phyloP scores from a whole-genome alignment of 2,113 vertebrate species.

The Ochotona princeps region DNA sequence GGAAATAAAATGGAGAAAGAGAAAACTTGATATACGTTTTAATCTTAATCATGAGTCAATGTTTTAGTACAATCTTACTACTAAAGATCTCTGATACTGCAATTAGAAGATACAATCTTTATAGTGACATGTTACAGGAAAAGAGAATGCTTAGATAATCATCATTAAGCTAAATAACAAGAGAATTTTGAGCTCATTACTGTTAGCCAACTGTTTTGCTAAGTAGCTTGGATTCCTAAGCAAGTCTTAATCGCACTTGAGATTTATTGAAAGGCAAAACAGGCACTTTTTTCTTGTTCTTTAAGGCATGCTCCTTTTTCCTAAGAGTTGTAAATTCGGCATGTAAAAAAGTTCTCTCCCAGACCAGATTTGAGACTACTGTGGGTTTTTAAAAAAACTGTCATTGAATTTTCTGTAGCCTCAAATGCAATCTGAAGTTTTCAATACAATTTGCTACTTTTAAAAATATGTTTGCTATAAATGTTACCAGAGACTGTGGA shows the following conservation, averaged over 20 bases:
- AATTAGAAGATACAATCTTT: not conserved
- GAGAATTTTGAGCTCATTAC: not conserved
- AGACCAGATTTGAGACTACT: not conserved
- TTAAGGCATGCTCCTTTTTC: not conserved
- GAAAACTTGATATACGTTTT: not conserved
- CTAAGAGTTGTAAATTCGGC: not conserved
- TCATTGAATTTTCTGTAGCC: not conserved
- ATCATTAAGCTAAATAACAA: not conserved
- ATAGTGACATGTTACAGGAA: not conserved
- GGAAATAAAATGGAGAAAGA: not conserved
- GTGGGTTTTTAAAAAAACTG: not conserved
- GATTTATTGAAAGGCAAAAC: not conserved
- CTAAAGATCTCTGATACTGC: not conserved
- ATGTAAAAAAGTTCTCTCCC: not conserved
- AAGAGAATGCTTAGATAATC: not conserved
- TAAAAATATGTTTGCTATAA: not conserved
- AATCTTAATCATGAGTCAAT: not conserved
- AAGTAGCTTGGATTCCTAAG: not conserved
- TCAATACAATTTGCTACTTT: not conserved
- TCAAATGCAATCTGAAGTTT: not conserved
- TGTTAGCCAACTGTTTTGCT: not conserved
- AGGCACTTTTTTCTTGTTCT: not conserved
- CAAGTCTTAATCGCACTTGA: not conserved
- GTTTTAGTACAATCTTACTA: not conserved
- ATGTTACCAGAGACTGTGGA: too few relatives aligned